These are phyloP conservation scores for Grantiella picta DNA, from an alignment of 2,113 vertebrate genomes.

Conservation along the genomic window DNA sequence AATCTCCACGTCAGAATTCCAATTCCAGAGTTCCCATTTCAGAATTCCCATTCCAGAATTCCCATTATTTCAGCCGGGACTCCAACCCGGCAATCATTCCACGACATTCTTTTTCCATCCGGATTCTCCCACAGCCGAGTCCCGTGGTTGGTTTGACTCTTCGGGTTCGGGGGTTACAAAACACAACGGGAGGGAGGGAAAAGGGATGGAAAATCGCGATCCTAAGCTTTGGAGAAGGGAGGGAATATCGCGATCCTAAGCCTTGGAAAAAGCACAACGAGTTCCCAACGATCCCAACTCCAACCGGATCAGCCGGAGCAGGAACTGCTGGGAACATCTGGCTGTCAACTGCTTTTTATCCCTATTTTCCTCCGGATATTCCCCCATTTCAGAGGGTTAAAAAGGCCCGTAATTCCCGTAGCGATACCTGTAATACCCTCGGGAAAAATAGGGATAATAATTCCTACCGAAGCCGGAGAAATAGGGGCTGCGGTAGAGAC, in stretches of 20 bases:
- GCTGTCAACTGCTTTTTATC: not conserved
- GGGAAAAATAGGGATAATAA: not conserved
- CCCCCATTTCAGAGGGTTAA: not conserved
- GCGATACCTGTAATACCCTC: conserved; percentile 23
- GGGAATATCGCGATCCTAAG: not conserved
- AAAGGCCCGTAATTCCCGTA: conserved; percentile 4
- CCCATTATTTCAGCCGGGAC: not conserved
- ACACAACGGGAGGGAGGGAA: not conserved
- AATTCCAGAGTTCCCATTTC: not conserved
- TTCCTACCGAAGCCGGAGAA: not conserved
- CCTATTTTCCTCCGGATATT: not conserved
- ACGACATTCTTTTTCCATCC: not conserved
- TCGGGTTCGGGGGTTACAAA: not conserved
- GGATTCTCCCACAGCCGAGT: not conserved
- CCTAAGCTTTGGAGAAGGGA: not conserved
- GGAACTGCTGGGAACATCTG: not conserved
- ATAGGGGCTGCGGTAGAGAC: not conserved
- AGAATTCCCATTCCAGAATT: too few relatives aligned
- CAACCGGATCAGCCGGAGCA: not conserved
- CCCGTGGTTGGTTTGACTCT: not conserved
- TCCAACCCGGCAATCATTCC: not conserved
- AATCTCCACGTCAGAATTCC: not conserved
- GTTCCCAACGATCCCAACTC: not conserved
- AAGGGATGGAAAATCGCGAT: not conserved
- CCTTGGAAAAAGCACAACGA: not conserved